phyloP scores from a whole-genome alignment of 23 tunicate genomes.

The Styela clava region DNA sequence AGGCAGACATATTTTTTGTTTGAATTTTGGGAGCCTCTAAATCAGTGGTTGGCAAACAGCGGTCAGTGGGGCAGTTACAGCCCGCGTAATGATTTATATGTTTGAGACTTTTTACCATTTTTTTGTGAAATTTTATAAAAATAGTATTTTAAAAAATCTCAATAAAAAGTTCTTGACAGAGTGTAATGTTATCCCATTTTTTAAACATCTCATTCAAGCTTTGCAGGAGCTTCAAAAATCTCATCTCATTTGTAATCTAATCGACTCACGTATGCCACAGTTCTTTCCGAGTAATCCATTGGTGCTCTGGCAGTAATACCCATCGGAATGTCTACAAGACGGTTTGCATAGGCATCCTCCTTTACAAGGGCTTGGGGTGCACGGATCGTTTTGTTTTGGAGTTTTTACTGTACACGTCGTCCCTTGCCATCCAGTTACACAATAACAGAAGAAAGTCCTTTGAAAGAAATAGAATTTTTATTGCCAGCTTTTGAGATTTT shows the following conservation, averaged over 20 bases:
- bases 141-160: no score
- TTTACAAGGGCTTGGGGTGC: not conserved
- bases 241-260: not conserved
- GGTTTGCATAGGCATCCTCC: not conserved
- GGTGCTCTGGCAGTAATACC: not conserved
- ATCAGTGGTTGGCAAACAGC: no score
- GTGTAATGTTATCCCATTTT: no score
- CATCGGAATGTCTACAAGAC: not conserved
- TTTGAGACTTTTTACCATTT: no score
- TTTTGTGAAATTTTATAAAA: no score
- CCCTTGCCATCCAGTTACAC: not conserved
- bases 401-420: not conserved
- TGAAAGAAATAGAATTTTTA: not conserved
- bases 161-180: no score
- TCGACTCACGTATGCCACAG: not conserved
- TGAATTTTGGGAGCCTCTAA: no score
- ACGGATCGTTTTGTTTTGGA: not conserved
- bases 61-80: no score
- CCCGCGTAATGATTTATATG: no score
- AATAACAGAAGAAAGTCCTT: not conserved
- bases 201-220: no score
- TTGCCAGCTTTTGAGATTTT: not conserved
- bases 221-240: no score
- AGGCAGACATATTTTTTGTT: no score
- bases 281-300: conserved; percentile 3